These are phyloP conservation scores for Lynx canadensis DNA, from an alignment of 2,113 vertebrate genomes.

Conservation along the genomic window DNA sequence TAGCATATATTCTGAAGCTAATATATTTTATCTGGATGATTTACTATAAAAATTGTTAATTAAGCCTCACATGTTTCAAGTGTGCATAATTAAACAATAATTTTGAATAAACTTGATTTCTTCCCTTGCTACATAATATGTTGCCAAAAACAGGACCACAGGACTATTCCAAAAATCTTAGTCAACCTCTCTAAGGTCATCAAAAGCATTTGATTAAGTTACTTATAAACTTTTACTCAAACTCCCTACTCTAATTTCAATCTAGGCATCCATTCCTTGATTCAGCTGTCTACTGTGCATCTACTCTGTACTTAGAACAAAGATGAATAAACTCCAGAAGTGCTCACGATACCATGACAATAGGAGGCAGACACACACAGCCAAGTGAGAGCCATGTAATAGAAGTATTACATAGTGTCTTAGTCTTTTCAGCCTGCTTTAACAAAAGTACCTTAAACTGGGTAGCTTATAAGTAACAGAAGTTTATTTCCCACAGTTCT, in stretches of 20 bases:
- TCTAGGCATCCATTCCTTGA: background rate
- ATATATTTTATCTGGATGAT: constrained; percentile 67
- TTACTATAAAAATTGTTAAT: constrained; percentile 66
- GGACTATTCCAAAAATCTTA: background rate
- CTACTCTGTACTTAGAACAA: background rate
- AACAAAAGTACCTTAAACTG: background rate
- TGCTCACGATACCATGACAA: background rate
- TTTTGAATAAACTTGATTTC: constrained; percentile 54
- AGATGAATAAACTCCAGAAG: background rate
- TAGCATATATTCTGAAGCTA: constrained; percentile 53
- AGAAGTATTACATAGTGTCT: background rate
- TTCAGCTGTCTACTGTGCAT: background rate
- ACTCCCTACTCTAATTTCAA: background rate
- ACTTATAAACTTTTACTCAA: background rate
- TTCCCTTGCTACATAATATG: constrained; percentile 5
- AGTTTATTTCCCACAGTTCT: background rate
- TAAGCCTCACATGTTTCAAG: constrained; percentile 51
- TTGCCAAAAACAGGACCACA: constrained; percentile 41
- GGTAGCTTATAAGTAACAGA: background rate
- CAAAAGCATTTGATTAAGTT: constrained; percentile 13
- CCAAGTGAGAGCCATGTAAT: background rate
- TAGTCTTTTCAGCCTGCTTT: background rate
- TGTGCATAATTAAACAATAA: constrained; percentile 57
- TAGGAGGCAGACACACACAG: background rate
- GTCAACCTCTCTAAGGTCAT: background rate